These are phyloP conservation scores for Syngnathus acus DNA, from an alignment of 2,797 vertebrate genomes.

Conservation along the genomic window DNA sequence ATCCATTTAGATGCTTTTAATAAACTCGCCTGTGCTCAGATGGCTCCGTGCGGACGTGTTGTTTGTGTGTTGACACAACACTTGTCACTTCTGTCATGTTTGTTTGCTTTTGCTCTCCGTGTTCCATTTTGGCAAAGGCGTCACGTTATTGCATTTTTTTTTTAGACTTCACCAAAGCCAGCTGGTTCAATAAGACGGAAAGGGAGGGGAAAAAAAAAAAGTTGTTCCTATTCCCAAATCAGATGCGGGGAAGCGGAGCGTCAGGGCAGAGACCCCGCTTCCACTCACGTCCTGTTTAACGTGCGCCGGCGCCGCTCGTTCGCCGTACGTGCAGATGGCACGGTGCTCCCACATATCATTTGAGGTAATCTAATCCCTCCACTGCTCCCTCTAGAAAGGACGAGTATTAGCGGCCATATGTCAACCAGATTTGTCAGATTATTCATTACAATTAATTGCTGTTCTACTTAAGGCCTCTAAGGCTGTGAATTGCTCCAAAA, in stretches of 20 bases:
- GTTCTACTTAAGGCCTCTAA: slow-evolving; percentile 99
- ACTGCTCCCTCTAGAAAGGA: slow-evolving; percentile 99
- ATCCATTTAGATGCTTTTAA: slow-evolving; percentile 57
- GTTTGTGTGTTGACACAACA: slow-evolving; percentile 76
- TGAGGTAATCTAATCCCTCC: slow-evolving; percentile 99
- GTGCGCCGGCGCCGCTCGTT: slow-evolving; percentile 70
- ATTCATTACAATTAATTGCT: slow-evolving; percentile 99
- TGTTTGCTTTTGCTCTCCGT: slow-evolving; percentile 66
- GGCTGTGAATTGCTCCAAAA: slow-evolving; percentile 99
- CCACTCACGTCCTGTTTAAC: slow-evolving; percentile 86
- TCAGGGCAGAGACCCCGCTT: slow-evolving; percentile 80
- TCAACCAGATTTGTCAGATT: slow-evolving; percentile 99
- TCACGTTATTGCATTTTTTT: slow-evolving; percentile 71
- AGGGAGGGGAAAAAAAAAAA: slow-evolving; percentile 7
- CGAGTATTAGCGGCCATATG: slow-evolving; percentile 99
- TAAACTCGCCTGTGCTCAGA: slow-evolving; percentile 66
- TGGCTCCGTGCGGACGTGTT: slow-evolving; percentile 57
- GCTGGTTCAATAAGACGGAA: slow-evolving; percentile 87
- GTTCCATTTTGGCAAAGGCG: slow-evolving; percentile 70
- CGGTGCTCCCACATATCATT: slow-evolving; percentile 98
- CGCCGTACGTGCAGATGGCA: slow-evolving; percentile 97
- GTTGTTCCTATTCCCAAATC: slow-evolving; percentile 78
- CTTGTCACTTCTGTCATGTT: slow-evolving; percentile 76
- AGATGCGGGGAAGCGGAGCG: slow-evolving; percentile 76
- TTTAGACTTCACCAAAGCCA: slow-evolving; percentile 80